Base-by-base conservation (phyloP, 2,113 vertebrate genomes). In the Ophthalmolycus amberensis region DNA sequence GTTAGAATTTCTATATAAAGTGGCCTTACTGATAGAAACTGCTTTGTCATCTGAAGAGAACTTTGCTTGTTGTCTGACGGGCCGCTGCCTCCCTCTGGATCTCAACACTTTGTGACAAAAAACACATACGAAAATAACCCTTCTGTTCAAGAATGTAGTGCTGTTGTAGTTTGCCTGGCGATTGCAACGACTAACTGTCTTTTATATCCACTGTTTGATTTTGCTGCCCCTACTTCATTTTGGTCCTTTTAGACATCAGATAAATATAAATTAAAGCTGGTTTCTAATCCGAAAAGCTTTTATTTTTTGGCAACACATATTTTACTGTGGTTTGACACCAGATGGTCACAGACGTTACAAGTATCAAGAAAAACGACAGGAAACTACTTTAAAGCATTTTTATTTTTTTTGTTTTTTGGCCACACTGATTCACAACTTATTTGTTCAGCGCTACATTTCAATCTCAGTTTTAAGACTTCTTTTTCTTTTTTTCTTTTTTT, bases 1-100 rank as follows among this genome's bases (percentile, higher is more conserved):
- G 92, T 95, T 89, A 88, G 91, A 96, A 91, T 95, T 96, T 94
- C 95, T 96, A 95, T 93, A 94, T 95, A 95, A 99, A 98, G 98
- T 99, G 98, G 97, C 97, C 97, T 99, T 99, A 99, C 95, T 94
- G 94, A 94, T 88, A 88, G 94, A 89, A 84, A 95, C 92, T 95
- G 94, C 92, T 95, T 94, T 91, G 93, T 95, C 93, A 94, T 93
- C 93, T 85, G 90, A 94, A 90, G 93, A 94, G 92, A 94, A 86
- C 85, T 72, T 88, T 93, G 90, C 95, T 95, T 88, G 87, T 86
- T 82, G 79, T 88, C 86, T 89, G 87, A 58, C 71, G 52, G 95
- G 94, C 94, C 92, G 59, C 87, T 90, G 93, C 89, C 94, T 94
- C 95, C 93, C 93, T 93, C 90, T 90, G 93, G 92, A 95, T 92